phyloP scores from a whole-genome alignment of 1,140 invertebrate genomes.

The Brachionus rubens region DNA sequence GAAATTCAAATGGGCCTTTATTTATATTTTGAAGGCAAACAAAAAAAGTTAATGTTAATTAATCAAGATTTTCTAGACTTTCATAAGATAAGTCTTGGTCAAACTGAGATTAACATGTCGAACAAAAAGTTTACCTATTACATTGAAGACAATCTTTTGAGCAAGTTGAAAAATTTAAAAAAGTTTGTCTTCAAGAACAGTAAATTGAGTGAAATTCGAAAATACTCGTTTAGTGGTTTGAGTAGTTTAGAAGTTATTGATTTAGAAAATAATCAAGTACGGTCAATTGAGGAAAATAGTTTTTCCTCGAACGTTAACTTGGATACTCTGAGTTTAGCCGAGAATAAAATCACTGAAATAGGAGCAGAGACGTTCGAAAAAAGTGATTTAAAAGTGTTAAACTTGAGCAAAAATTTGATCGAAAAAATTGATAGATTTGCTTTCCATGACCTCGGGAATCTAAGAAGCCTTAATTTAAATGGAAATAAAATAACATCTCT shows the following conservation, averaged over 20 bases:
- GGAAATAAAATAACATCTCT: not conserved
- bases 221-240: not conserved
- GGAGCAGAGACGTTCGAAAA: not conserved
- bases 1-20: not conserved
- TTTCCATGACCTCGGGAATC: not conserved
- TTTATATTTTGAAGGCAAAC: not conserved
- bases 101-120: not conserved
- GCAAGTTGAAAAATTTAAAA: not conserved
- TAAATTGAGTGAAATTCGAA: not conserved
- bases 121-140: not conserved
- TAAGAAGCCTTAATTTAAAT: not conserved
- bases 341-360: not conserved
- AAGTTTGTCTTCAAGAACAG: not conserved
- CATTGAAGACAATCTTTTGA: not conserved
- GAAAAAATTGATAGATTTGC: not conserved
- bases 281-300: not conserved
- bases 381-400: not conserved
- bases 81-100: not conserved
- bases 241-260: not conserved
- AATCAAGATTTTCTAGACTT: conserved; percentile 11
- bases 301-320: not conserved
- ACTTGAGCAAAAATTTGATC: not conserved
- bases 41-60: not conserved
- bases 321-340: not conserved
- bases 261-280: not conserved